Conservation (phyloP, 1,140 invertebrate genomes). For the Drosophila mauritiana region DNA sequence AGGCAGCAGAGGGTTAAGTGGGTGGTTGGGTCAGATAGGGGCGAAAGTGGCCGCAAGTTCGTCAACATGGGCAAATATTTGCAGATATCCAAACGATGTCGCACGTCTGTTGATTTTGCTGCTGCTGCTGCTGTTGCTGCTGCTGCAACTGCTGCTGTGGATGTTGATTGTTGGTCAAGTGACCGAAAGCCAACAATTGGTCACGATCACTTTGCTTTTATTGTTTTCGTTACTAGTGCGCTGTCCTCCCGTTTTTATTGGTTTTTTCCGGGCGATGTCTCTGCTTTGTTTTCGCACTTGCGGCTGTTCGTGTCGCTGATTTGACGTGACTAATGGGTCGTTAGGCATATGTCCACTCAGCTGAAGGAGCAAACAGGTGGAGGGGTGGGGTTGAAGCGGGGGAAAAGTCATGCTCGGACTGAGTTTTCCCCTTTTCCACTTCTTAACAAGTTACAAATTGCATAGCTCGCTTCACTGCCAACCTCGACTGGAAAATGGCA, state of each 20-base stretch:
- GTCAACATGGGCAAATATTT: conserved; percentile 71
- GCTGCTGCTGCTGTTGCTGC: conserved; percentile 10
- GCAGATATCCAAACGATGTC: conserved; percentile 60
- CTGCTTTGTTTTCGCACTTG: conserved; percentile 44
- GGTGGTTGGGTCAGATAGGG: not conserved
- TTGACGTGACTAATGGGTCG: conserved; percentile 79
- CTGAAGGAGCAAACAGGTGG: conserved; percentile 22
- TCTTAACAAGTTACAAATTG: conserved; percentile 60
- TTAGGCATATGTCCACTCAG: conserved; percentile 61
- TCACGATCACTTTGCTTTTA: conserved; percentile 77
- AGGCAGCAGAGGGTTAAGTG: conserved; percentile 31
- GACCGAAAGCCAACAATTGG: conserved; percentile 65
- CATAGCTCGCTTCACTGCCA: conserved; percentile 38
- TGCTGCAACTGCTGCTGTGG: conserved; percentile 2
- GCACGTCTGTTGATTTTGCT: conserved; percentile 8
- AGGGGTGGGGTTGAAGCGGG: not conserved
- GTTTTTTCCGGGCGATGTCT: conserved; percentile 24
- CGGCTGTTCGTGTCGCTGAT: conserved; percentile 64
- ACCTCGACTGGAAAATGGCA: conserved; percentile 29
- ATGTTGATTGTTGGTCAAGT: conserved; percentile 48
- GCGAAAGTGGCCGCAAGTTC: conserved; percentile 56
- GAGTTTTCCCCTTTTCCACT: conserved; percentile 2
- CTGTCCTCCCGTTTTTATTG: conserved; percentile 33
- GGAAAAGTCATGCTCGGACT: conserved; percentile 31
- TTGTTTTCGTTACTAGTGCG: conserved; percentile 49